A percentile compares a stretch with the other conserved stretches of the same genome.
phyloP scores from a whole-genome alignment of 2,113 vertebrate species.

The Sclerurus mexicanus region DNA sequence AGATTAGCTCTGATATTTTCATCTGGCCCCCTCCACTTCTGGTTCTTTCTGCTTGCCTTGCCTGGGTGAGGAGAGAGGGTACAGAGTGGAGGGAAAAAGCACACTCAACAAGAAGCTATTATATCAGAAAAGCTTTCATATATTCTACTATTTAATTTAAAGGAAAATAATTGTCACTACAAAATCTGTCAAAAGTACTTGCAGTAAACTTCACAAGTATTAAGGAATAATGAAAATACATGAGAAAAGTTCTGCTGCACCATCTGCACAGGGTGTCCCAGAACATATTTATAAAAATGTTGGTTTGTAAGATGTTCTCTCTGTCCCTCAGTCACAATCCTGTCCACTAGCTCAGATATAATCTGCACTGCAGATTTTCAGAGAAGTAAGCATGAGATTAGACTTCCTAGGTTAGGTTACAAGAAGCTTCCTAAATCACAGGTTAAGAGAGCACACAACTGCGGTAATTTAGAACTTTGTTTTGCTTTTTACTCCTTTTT shows the following conservation, averaged over 20 bases:
- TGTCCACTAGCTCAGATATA: background rate
- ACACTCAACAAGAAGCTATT: background rate
- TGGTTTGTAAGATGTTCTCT: background rate
- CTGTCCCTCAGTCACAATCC: background rate
- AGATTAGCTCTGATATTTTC: constrained; percentile 97
- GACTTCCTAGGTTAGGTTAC: background rate
- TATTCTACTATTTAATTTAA: background rate
- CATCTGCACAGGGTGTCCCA: background rate
- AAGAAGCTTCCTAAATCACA: background rate
- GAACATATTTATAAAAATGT: background rate
- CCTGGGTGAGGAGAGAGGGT: constrained; percentile 64
- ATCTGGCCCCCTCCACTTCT: constrained; percentile 97
- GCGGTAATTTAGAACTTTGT: background rate
- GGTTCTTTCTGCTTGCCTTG: constrained; percentile 93
- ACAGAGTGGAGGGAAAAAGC: background rate
- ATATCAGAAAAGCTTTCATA: background rate
- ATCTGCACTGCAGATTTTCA: background rate
- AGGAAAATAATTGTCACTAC: background rate
- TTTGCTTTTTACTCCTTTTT: background rate
- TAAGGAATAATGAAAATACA: background rate
- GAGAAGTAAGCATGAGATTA: background rate
- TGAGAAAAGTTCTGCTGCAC: background rate
- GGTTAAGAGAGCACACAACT: background rate
- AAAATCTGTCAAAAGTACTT: background rate
- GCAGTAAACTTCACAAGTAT: background rate